phyloP scores from a whole-genome alignment of 2,888 invertebrate genomes.

The Nasonovia ribisnigri region DNA sequence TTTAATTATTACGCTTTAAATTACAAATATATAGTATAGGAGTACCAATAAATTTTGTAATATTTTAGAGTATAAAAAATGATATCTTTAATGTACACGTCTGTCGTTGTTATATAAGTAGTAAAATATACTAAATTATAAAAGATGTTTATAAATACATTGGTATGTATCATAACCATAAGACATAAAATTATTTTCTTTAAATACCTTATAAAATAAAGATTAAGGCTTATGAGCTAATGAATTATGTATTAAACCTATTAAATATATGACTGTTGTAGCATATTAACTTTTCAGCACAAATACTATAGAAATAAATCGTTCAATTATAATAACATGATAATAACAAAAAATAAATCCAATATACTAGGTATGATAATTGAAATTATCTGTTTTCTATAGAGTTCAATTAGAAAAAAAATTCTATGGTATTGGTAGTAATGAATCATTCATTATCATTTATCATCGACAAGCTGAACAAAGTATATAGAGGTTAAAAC shows the following conservation, averaged over 20 bases:
- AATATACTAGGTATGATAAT: slow-evolving; percentile 26
- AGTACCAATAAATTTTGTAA: neutral
- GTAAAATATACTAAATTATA: too few relatives aligned
- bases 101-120: neutral
- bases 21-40: neutral
- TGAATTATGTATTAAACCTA: neutral
- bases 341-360: slow-evolving; percentile 14
- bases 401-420: slow-evolving; percentile 17
- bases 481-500: slow-evolving; percentile 38
- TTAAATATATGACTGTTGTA: neutral
- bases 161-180: neutral
- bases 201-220: neutral
- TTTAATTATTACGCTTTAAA: neutral
- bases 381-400: neutral
- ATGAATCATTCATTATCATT: slow-evolving; percentile 47
- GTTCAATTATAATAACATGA: slow-evolving; percentile 41
- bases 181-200: neutral
- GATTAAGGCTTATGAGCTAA: neutral
- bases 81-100: neutral
- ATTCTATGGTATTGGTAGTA: slow-evolving; percentile 7
- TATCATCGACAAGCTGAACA: slow-evolving; percentile 40
- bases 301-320: slow-evolving; percentile 43
- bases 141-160: neutral
- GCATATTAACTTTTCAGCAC: neutral
- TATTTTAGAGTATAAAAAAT: neutral